These are phyloP conservation scores for Puma concolor DNA, from an alignment of 2,113 vertebrate genomes.

Conservation along the genomic window DNA sequence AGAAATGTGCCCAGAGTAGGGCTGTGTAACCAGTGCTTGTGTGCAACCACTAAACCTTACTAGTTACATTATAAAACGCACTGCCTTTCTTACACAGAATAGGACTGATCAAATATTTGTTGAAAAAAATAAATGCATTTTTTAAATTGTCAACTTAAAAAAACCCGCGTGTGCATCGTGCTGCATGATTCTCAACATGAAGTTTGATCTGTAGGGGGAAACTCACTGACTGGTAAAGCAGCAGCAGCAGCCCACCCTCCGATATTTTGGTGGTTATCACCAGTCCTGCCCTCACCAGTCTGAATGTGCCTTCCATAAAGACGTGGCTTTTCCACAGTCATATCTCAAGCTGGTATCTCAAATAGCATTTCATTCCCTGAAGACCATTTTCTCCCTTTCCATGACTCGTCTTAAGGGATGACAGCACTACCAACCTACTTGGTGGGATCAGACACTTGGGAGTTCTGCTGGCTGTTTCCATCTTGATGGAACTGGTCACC, in stretches of 20 bases:
- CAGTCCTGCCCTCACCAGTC: not conserved
- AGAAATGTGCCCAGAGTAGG: not conserved
- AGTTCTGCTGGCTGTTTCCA: not conserved
- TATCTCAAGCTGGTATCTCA: not conserved
- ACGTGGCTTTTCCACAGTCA: not conserved
- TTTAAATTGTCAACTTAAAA: not conserved
- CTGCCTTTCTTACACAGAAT: not conserved
- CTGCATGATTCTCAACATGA: not conserved
- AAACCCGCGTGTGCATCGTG: not conserved
- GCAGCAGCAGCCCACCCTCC: not conserved
- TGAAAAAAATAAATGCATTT: not conserved
- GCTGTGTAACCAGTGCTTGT: too few species aligned
- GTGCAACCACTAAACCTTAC: not conserved
- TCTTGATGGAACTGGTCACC: not conserved
- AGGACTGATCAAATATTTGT: not conserved
- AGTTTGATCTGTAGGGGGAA: not conserved
- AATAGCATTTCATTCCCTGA: not conserved
- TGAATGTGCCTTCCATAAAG: not conserved
- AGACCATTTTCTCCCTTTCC: not conserved
- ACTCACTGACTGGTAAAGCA: not conserved
- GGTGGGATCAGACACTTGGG: not conserved
- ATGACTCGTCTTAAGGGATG: not conserved
- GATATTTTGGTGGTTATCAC: rapidly evolving
- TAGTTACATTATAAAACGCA: not conserved
- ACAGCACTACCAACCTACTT: too few species aligned